A percentile compares a stretch with the other conserved stretches of the same genome.
Evolutionary conservation across 2,797 vertebrate genomes (phyloP).

Genomic region (Manis crassicaudata): DNA sequence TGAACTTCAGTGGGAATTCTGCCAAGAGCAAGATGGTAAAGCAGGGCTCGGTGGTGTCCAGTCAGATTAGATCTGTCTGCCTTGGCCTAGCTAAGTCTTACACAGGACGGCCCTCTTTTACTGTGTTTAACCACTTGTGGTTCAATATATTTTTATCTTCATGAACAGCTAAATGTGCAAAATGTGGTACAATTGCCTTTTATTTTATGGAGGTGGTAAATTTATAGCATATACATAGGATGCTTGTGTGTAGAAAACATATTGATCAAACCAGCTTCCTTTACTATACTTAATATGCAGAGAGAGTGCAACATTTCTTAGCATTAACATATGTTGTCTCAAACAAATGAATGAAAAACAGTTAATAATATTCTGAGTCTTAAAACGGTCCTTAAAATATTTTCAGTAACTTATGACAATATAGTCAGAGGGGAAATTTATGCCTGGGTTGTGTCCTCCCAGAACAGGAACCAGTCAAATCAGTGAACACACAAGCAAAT

Average conservation of each 20-base stretch:
- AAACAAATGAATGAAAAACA: slow-evolving; percentile 83
- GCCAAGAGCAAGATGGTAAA: slow-evolving; percentile 64
- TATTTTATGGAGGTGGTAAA: slow-evolving; percentile 83
- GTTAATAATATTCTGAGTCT: slow-evolving; percentile 73
- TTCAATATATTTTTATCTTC: slow-evolving; percentile 84
- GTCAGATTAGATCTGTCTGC: slow-evolving; percentile 82
- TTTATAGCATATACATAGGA: slow-evolving; percentile 84
- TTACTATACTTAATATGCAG: slow-evolving; percentile 83
- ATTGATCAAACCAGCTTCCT: slow-evolving; percentile 86
- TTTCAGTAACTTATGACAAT: slow-evolving; percentile 55
- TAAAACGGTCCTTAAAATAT: slow-evolving; percentile 68
- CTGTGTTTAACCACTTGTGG: slow-evolving; percentile 80
- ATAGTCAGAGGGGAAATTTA: neutral
- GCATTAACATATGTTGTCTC: slow-evolving; percentile 82
- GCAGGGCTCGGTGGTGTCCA: slow-evolving; percentile 78
- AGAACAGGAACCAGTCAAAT: neutral
- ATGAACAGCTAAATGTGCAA: slow-evolving; percentile 82
- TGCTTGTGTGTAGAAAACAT: slow-evolving; percentile 82
- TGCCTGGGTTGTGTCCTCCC: neutral
- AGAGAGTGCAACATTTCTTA: slow-evolving; percentile 83
- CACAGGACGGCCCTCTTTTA: slow-evolving; percentile 68
- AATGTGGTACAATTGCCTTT: slow-evolving; percentile 85
- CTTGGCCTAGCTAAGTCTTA: slow-evolving; percentile 78
- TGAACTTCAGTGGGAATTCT: slow-evolving; percentile 60
- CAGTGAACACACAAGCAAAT: slow-evolving; percentile 1